Conservation (phyloP, 1,140 invertebrate species). For the Platorchestia sp. region DNA sequence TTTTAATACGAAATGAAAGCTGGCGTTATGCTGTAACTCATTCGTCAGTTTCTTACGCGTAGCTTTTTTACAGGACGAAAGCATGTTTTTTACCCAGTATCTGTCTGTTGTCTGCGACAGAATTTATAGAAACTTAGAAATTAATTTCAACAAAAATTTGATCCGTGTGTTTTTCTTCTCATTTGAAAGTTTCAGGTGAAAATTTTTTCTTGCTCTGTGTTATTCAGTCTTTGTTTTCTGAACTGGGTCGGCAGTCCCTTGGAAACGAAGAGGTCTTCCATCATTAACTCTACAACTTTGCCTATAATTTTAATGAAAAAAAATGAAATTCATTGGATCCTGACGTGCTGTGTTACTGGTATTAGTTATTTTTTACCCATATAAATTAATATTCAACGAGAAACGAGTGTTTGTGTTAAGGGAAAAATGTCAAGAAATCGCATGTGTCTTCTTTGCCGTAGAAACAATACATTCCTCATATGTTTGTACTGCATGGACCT, state of each 20-base stretch:
- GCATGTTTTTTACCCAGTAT: neutral
- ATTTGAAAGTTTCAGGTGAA: neutral
- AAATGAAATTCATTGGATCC: too few species aligned
- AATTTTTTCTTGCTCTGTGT: neutral
- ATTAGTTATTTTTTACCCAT: neutral
- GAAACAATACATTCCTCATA: neutral
- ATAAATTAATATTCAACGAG: neutral
- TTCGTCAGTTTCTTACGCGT: neutral
- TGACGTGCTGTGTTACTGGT: too few species aligned
- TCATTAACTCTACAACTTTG: neutral
- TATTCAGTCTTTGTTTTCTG: neutral
- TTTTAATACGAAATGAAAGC: neutral
- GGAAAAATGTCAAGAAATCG: neutral
- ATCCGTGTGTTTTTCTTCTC: neutral
- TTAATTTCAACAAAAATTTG: neutral
- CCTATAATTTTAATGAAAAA: too few species aligned
- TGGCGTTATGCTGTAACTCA: neutral
- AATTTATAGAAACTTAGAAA: neutral
- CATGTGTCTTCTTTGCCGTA: neutral
- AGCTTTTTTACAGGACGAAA: neutral
- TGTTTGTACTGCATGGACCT: neutral
- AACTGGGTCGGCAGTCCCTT: too few species aligned
- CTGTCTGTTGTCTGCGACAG: neutral
- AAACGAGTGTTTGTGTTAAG: neutral
- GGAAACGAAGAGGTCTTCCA: neutral